Base-by-base conservation (phyloP, 2,113 vertebrate species). In the Pelodiscus sinensis region DNA sequence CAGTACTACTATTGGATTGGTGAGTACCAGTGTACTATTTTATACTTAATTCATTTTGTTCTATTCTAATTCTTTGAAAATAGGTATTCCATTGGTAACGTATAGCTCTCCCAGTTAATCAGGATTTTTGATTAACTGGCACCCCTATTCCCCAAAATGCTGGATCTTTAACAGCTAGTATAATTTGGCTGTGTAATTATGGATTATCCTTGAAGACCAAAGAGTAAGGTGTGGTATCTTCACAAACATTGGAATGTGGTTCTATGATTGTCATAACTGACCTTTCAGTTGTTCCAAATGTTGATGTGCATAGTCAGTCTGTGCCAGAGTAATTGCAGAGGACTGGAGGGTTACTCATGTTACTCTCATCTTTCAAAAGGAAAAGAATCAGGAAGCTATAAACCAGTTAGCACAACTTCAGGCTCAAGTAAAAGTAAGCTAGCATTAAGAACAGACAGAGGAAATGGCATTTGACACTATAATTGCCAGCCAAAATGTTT, bases 221-320 rank as follows among this genome's bases (percentile, higher is more conserved):
- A 1, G 57, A 56, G 83, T 11, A 87, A 89, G 57, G 50, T 73
- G 68, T 0, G 0, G 62, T 86, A 91, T 82, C 79, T 86, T 90
- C 79, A 81, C 81, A 55, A 35, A 60, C 0, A 0, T 75, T 84
- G 85, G 85, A 91, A 92, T 73, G 73, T 52, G 80, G 86, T 89
- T 65, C 91, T 60, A 25, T 86, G 82, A 50, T 60, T 13, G 54
- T 86, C 19, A 0, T 31, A 58, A 73, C 2, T 0, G 0, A 91
- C 86, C 78, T 90, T 90, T 19, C 54, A 18, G 4, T 52, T 85
- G 71, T 77, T 54, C 7, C 0, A 0, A 52, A 54, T 92, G 71
- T 79, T 1, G 2, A 44, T 1, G 0, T 0, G 0, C 1, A 4
- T 50, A 77, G 6, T 77, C 38, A 77, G 11, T 50, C 24, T 77